Conservation (phyloP, 2,113 vertebrate genomes). For the Actinemys pallida region DNA sequence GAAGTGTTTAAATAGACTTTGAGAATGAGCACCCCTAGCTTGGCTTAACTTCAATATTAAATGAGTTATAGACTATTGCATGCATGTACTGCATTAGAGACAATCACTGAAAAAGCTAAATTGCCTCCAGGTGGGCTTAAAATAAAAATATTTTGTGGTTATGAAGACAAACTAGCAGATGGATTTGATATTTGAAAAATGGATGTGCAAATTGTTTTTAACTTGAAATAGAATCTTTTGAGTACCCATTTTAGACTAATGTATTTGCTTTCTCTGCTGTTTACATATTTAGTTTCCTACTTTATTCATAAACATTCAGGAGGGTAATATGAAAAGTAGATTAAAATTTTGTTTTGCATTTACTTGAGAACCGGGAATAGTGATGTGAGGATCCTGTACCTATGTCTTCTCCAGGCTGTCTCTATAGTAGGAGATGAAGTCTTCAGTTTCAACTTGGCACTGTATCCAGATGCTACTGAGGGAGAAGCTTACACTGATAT, state of each 20-base stretch:
- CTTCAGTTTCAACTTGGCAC: conserved; percentile 90
- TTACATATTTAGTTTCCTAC: neutral
- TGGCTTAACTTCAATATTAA: neutral
- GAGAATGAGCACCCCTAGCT: neutral
- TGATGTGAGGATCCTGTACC: neutral
- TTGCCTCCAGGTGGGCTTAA: neutral
- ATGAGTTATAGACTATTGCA: neutral
- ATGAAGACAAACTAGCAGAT: neutral
- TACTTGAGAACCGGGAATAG: neutral
- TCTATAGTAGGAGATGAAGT: conserved; percentile 97
- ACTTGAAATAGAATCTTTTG: neutral
- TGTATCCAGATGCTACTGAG: conserved; percentile 90
- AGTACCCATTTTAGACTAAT: neutral
- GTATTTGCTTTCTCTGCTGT: neutral
- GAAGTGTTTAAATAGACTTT: neutral
- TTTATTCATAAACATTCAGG: neutral
- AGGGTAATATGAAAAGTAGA: neutral
- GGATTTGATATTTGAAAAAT: neutral
- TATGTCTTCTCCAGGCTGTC: conserved; percentile 84
- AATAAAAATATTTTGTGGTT: neutral
- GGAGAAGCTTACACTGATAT: conserved; percentile 88
- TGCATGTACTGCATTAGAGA: neutral
- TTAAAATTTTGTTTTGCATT: neutral
- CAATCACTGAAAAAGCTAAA: neutral
- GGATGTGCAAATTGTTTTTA: neutral